Conservation (phyloP, 2,888 invertebrate species). For the Xanthia togata region DNA sequence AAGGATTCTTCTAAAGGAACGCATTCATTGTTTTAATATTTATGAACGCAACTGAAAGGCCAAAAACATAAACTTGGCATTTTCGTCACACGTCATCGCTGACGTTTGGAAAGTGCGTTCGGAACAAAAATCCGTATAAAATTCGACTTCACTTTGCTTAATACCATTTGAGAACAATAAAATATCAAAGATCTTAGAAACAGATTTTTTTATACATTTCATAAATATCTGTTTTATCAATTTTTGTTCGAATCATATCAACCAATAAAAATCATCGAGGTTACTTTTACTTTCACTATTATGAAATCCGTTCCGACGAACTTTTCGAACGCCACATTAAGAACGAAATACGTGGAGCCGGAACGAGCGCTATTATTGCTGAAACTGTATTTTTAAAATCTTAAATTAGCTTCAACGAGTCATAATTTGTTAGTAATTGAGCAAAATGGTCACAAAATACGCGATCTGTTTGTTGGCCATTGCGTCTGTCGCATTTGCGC, state of each 20-base stretch:
- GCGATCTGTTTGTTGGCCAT: constrained; percentile 77
- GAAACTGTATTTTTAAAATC: constrained; percentile 60
- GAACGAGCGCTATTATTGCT: constrained; percentile 3
- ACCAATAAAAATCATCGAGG: too few species aligned
- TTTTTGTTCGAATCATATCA: not conserved
- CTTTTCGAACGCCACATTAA: constrained; percentile 55
- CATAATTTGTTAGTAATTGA: constrained; percentile 71
- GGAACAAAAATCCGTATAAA: constrained; percentile 33
- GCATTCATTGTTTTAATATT: constrained; percentile 47
- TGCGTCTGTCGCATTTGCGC: constrained; percentile 75
- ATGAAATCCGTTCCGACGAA: not conserved
- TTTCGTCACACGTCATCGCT: constrained; percentile 81
- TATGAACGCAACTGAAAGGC: constrained; percentile 74
- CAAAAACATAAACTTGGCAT: constrained; percentile 60
- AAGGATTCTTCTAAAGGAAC: constrained; percentile 59
- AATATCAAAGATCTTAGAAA: accelerated
- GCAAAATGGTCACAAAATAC: constrained; percentile 87
- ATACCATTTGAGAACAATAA: not conserved
- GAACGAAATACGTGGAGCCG: constrained; percentile 62
- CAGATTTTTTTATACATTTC: too few species aligned
- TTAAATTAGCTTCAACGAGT: constrained; percentile 70
- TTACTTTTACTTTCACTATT: constrained; percentile 27
- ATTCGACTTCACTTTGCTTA: accelerated
- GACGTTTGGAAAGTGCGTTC: constrained; percentile 79
- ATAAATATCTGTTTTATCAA: accelerated